phyloP scores from a whole-genome alignment of 1,140 invertebrate species.

The Stenopsyche tienmushanensis region DNA sequence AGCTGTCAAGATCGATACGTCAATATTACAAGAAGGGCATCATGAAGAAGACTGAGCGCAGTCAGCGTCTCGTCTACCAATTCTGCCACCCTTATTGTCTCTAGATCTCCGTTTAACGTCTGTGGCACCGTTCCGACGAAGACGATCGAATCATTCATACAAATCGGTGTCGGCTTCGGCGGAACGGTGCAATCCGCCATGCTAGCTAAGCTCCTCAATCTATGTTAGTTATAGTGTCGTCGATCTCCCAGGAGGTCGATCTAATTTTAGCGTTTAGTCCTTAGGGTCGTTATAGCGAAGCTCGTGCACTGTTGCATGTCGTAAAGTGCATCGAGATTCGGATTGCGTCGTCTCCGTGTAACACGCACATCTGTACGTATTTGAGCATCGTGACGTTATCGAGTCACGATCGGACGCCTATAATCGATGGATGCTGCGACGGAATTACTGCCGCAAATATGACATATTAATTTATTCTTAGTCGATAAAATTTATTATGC shows the following conservation, averaged over 20 bases:
- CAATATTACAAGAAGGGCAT: constrained; percentile 99
- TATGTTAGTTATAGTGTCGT: no score
- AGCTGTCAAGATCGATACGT: constrained; percentile 93
- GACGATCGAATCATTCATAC: no score
- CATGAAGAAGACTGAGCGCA: constrained; percentile 98
- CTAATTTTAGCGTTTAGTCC: no score
- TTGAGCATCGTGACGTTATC: constrained; percentile 35
- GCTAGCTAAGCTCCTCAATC: no score
- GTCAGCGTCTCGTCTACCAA: constrained; percentile 97
- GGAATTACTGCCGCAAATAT: no score
- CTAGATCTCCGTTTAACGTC: constrained; percentile 53
- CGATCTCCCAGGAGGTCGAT: no score
- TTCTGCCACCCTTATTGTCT: constrained; percentile 94
- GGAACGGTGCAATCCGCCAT: no score
- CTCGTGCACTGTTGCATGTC: constrained; percentile 5
- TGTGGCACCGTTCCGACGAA: no score
- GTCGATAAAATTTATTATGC: constrained; percentile 24
- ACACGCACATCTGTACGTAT: constrained; percentile 27
- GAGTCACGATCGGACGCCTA: constrained; percentile 39
- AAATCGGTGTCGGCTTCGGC: no score
- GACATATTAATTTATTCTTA: constrained; percentile 36
- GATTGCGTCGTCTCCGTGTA: background rate
- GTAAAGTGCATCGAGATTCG: constrained; percentile 19
- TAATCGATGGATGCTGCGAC: constrained; percentile 34
- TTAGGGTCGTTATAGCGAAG: constrained; percentile 5